A percentile compares a stretch with the other conserved stretches of the same genome.
Evolutionary conservation across 2,113 vertebrate species (phyloP).

Genomic region (Caranx melampygus): DNA sequence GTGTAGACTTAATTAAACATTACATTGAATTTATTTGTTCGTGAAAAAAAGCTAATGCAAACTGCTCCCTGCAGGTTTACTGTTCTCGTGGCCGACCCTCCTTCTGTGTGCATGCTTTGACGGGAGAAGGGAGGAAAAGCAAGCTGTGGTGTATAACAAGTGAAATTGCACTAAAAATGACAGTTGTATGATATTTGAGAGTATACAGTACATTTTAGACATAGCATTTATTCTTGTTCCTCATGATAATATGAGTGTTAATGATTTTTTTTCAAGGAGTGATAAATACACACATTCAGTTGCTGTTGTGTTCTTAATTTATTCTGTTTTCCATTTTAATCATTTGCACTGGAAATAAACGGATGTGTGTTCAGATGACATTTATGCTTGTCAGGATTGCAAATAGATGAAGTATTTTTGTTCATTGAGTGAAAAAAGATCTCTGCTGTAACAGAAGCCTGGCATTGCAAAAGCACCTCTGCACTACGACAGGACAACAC

Average conservation of each 20-base stretch:
- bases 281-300: constrained; percentile 68
- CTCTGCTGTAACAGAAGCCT: constrained; percentile 64
- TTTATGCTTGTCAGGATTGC: constrained; percentile 75
- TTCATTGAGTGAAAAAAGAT: constrained; percentile 61
- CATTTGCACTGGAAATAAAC: constrained; percentile 78
- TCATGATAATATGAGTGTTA: constrained; percentile 71
- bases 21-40: not conserved
- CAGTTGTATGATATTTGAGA: constrained; percentile 69
- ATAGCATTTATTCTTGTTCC: constrained; percentile 73
- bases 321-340: constrained; percentile 69
- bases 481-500: constrained; percentile 16
- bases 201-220: constrained; percentile 67
- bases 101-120: constrained; percentile 36
- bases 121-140: constrained; percentile 31
- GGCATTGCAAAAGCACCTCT: constrained; percentile 54
- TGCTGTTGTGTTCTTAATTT: constrained; percentile 73
- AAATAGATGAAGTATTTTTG: constrained; percentile 65
- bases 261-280: constrained; percentile 67
- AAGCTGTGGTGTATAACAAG: constrained; percentile 61
- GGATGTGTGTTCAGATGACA: constrained; percentile 69
- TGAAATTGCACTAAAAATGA: constrained; percentile 79
- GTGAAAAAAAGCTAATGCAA: constrained; percentile 6
- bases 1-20: not conserved
- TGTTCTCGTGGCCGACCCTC: constrained; percentile 5
- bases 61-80: constrained; percentile 37